Percentiles rank a stretch among this genome's conserved stretches.
Conservation (phyloP, 2,888 invertebrate genomes). For the Spodoptera exigua region DNA sequence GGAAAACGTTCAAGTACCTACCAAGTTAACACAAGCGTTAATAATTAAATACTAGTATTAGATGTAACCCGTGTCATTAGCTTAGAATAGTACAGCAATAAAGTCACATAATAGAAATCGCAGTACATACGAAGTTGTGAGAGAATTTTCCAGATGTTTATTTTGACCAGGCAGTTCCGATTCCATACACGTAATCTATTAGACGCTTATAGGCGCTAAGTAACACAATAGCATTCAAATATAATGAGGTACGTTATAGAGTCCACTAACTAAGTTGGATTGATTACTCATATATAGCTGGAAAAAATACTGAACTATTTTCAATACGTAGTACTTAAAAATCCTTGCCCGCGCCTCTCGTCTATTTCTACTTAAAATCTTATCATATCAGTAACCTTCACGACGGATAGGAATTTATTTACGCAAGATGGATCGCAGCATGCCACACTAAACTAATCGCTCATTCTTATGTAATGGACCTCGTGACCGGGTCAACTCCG, state of each 20-base stretch:
- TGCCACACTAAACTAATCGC: constrained; percentile 38
- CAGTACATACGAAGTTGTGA: too few relatives aligned
- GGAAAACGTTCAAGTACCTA: constrained; percentile 40
- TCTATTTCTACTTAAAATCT: constrained; percentile 37
- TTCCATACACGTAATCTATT: background rate
- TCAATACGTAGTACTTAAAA: background rate
- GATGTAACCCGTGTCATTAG: constrained; percentile 12
- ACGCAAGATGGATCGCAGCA: constrained; percentile 53
- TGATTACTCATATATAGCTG: background rate
- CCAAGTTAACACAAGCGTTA: constrained; percentile 40
- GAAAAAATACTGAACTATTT: constrained; percentile 22
- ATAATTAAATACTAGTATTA: constrained; percentile 37
- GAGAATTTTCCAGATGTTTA: too few relatives aligned
- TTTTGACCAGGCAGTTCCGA: too few relatives aligned
- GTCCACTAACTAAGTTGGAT: background rate
- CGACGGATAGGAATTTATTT: constrained; percentile 38
- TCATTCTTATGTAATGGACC: constrained; percentile 45
- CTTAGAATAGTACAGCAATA: background rate
- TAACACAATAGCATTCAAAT: background rate
- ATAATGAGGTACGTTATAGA: background rate
- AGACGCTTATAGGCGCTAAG: background rate
- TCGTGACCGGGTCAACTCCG: constrained; percentile 41
- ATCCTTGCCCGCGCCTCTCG: constrained; percentile 37
- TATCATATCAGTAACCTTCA: constrained; percentile 58
- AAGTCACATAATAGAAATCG: too few relatives aligned